phyloP scores from a whole-genome alignment of 2,113 vertebrate genomes.

The Scopus umbretta region DNA sequence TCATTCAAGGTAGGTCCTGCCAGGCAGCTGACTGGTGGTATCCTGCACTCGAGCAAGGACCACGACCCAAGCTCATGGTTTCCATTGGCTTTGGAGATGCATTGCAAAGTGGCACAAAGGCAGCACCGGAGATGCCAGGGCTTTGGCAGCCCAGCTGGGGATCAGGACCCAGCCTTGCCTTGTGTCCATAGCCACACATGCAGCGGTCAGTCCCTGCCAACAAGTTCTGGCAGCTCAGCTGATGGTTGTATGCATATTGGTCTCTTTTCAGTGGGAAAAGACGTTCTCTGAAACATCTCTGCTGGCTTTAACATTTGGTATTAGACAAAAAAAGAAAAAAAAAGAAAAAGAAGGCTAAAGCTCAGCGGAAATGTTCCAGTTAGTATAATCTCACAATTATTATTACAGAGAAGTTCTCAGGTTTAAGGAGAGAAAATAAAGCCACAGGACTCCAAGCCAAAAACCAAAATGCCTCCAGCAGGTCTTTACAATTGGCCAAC shows the following conservation, averaged over 20 bases:
- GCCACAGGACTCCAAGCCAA: background rate
- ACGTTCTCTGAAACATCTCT: background rate
- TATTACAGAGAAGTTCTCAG: background rate
- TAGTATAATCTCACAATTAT: background rate
- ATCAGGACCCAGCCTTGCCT: background rate
- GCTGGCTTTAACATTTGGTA: background rate
- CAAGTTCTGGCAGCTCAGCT: too few species aligned
- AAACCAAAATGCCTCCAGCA: background rate
- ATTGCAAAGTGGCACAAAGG: background rate
- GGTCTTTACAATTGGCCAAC: background rate
- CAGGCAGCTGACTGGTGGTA: background rate
- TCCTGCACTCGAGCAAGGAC: background rate
- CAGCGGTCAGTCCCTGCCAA: background rate
- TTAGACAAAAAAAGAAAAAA: background rate
- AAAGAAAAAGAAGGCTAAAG: background rate
- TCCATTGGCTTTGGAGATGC: background rate
- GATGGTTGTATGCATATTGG: too few species aligned
- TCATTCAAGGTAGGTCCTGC: background rate
- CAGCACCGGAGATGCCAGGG: rapidly evolving
- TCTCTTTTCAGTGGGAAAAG: rapidly evolving
- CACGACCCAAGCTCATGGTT: background rate
- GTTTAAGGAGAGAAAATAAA: slow-evolving; percentile 7
- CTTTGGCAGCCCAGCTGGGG: background rate
- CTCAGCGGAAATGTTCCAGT: background rate
- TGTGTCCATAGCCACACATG: background rate